Evolutionary conservation across 2,113 vertebrate species (phyloP).

Genomic region (Rhegmatorhina hoffmannsi): DNA sequence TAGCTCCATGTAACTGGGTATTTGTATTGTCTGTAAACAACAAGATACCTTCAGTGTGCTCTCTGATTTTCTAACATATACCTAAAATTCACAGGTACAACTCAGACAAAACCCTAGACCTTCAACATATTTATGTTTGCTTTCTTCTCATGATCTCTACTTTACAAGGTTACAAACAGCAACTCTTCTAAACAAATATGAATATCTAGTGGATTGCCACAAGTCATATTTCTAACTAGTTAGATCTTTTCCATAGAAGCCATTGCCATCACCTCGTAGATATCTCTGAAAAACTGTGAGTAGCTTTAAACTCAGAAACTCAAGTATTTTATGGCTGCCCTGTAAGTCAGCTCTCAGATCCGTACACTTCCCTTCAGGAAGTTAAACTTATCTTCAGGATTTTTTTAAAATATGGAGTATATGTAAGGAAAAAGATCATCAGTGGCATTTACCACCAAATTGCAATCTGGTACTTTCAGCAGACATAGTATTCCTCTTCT

Average conservation of each 20-base stretch:
- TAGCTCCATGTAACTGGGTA: not conserved
- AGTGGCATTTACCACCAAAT: not conserved
- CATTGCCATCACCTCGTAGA: not conserved
- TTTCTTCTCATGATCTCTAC: not conserved
- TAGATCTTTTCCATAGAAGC: not conserved
- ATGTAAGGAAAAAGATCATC: not conserved
- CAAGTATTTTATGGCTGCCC: not conserved
- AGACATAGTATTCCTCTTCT: not conserved
- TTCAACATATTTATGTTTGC: not conserved
- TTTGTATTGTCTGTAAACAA: not conserved
- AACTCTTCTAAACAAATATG: not conserved
- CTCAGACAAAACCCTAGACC: not conserved
- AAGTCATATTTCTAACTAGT: not conserved
- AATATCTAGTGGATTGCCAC: not conserved
- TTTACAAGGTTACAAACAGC: not conserved
- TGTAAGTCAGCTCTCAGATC: not conserved
- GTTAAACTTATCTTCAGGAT: not conserved
- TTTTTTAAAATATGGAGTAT: not conserved
- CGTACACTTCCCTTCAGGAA: conserved; percentile 18
- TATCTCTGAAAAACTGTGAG: not conserved
- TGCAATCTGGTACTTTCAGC: not conserved
- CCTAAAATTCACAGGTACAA: not conserved
- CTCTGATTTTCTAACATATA: not conserved
- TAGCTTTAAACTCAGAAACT: not conserved
- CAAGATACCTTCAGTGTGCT: rapidly evolving